These are phyloP conservation scores for Drosophila trapezifrons DNA, from an alignment of 1,140 invertebrate species.

Conservation along the genomic window DNA sequence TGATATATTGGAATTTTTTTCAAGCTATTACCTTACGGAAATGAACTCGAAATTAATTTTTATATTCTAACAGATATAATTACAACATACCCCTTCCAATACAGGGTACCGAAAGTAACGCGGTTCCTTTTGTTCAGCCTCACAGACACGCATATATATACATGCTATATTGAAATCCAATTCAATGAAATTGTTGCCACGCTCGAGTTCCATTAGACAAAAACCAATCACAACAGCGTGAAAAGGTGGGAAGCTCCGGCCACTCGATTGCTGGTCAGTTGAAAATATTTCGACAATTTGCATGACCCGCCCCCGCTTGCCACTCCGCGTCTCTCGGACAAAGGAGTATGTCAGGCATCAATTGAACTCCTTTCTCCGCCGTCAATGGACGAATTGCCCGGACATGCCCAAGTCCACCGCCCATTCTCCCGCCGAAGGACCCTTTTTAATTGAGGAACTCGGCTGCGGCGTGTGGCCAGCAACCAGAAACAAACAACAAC, in stretches of 20 bases:
- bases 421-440: slow-evolving; percentile 20
- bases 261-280: slow-evolving; percentile 79
- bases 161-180: slow-evolving; percentile 80
- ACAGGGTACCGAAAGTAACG: slow-evolving; percentile 39
- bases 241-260: slow-evolving; percentile 51
- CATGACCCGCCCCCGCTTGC: slow-evolving; percentile 42
- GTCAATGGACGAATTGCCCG: slow-evolving; percentile 47
- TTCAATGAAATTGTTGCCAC: slow-evolving; percentile 79
- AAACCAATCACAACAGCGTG: slow-evolving; percentile 78
- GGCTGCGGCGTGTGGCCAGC: slow-evolving; percentile 68
- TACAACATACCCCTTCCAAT: not conserved
- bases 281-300: slow-evolving; percentile 83
- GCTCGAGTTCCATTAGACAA: slow-evolving; percentile 84
- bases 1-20: no score
- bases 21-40: no score
- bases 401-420: slow-evolving; percentile 12
- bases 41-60: no score
- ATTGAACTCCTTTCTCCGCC: slow-evolving; percentile 72
- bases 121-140: slow-evolving; percentile 34
- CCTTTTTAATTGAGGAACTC: slow-evolving; percentile 77
- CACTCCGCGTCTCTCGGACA: slow-evolving; percentile 39
- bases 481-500: slow-evolving; percentile 65
- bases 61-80: no score
- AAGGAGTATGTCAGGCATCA: slow-evolving; percentile 78
- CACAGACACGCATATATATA: slow-evolving; percentile 24